Conservation (phyloP, 2,888 invertebrate genomes). For the Leptothorax acervorum region DNA sequence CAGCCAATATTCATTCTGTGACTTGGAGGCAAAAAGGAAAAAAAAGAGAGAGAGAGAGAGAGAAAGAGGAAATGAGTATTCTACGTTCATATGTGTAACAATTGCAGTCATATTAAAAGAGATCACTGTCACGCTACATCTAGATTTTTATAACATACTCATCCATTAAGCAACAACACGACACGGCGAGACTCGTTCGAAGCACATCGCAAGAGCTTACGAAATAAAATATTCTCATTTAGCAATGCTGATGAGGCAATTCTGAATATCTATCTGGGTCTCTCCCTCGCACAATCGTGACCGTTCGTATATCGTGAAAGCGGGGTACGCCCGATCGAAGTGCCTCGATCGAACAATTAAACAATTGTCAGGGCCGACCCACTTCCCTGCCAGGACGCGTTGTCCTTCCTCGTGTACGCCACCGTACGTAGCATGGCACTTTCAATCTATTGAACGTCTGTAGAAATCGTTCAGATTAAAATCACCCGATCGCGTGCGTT, state of each 20-base stretch:
- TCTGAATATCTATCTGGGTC: slow-evolving; percentile 36
- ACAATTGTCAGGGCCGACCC: slow-evolving; percentile 75
- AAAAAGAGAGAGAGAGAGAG: not conserved
- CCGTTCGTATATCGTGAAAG: slow-evolving; percentile 64
- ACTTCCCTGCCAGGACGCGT: slow-evolving; percentile 67
- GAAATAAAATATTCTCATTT: slow-evolving; percentile 47
- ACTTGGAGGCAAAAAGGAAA: not conserved
- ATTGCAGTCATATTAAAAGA: slow-evolving; percentile 15
- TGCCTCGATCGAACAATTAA: slow-evolving; percentile 72
- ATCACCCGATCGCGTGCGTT: slow-evolving; percentile 38
- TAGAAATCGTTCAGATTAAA: slow-evolving; percentile 59
- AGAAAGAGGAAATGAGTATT: not conserved
- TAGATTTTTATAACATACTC: slow-evolving; percentile 12
- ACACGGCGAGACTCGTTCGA: not conserved
- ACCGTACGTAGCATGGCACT: slow-evolving; percentile 58
- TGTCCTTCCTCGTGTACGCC: slow-evolving; percentile 63
- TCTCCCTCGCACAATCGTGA: slow-evolving; percentile 25
- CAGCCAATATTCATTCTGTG: slow-evolving; percentile 7
- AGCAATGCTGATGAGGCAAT: slow-evolving; percentile 51
- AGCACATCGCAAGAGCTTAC: not conserved
- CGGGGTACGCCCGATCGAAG: slow-evolving; percentile 53
- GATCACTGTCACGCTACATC: not conserved
- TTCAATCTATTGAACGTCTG: slow-evolving; percentile 50
- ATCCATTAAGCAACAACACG: not conserved
- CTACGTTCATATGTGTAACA: not conserved